phyloP scores from a whole-genome alignment of 2,888 invertebrate genomes.

The Ametastegia equiseti region DNA sequence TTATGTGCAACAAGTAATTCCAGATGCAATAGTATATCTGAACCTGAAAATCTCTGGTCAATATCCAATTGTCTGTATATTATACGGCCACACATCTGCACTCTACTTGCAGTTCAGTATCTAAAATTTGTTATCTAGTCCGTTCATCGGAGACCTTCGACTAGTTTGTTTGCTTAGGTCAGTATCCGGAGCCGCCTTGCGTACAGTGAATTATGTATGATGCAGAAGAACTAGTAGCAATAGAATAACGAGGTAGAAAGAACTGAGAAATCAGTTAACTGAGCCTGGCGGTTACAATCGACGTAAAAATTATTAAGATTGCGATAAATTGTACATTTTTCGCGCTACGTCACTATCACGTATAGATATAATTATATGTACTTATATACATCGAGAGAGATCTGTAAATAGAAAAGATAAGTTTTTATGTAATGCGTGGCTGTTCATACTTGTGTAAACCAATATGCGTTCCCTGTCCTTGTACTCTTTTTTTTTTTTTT shows the following conservation, averaged over 20 bases:
- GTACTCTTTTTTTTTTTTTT: slow-evolving; percentile 40
- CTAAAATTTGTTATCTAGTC: slow-evolving; percentile 14
- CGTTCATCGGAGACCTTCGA: slow-evolving; percentile 35
- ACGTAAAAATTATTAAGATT: neutral
- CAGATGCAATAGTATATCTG: no score
- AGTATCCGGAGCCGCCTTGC: slow-evolving; percentile 19
- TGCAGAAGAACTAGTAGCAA: neutral
- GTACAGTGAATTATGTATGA: no score
- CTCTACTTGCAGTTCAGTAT: neutral
- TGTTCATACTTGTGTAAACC: slow-evolving; percentile 46
- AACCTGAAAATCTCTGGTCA: neutral
- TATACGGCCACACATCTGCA: neutral
- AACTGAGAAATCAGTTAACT: no score
- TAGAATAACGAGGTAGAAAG: neutral
- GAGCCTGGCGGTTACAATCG: neutral
- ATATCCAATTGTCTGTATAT: no score
- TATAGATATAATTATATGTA: no score
- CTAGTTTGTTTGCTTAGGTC: slow-evolving; percentile 39
- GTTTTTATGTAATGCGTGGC: slow-evolving; percentile 47
- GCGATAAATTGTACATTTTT: slow-evolving; percentile 4
- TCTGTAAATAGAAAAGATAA: slow-evolving; percentile 49
- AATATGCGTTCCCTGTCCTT: slow-evolving; percentile 17
- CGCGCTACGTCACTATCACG: no score
- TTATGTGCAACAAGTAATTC: neutral
- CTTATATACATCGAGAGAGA: slow-evolving; percentile 3